Percentiles rank a stretch among this genome's conserved stretches.
These are phyloP conservation scores for Poeciliopsis paucimaculata DNA, from an alignment of 2,797 vertebrate genomes.

Conservation along the genomic window DNA sequence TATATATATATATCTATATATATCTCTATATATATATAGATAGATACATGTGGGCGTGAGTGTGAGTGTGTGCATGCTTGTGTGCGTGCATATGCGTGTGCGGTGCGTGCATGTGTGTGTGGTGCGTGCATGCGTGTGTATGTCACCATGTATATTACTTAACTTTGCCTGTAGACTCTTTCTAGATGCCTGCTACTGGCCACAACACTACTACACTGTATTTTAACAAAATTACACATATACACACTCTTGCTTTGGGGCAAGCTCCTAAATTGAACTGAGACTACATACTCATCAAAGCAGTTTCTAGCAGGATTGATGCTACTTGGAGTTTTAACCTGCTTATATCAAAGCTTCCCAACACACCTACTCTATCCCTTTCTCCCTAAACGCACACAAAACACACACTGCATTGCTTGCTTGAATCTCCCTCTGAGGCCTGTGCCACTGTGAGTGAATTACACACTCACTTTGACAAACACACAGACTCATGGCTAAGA, in stretches of 20 bases:
- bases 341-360: constrained; percentile 57
- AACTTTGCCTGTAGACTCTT: constrained; percentile 33
- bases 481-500: constrained; percentile 18
- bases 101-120: no score
- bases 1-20: neutral
- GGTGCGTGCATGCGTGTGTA: neutral
- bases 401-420: constrained; percentile 20
- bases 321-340: constrained; percentile 66
- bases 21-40: neutral
- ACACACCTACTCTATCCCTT: constrained; percentile 1
- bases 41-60: neutral
- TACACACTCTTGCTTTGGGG: constrained; percentile 47
- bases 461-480: constrained; percentile 12
- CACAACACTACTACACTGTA: constrained; percentile 60
- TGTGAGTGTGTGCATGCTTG: no score
- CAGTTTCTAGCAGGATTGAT: constrained; percentile 71
- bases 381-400: constrained; percentile 24
- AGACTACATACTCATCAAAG: constrained; percentile 72
- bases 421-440: constrained; percentile 36
- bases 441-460: constrained; percentile 38
- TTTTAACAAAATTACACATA: constrained; percentile 63
- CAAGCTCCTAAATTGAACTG: constrained; percentile 70
- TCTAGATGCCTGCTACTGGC: constrained; percentile 42
- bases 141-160: constrained; percentile 40
- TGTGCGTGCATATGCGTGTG: no score